Conservation (phyloP, 23 tunicate genomes). For the Ascidia mentula region DNA sequence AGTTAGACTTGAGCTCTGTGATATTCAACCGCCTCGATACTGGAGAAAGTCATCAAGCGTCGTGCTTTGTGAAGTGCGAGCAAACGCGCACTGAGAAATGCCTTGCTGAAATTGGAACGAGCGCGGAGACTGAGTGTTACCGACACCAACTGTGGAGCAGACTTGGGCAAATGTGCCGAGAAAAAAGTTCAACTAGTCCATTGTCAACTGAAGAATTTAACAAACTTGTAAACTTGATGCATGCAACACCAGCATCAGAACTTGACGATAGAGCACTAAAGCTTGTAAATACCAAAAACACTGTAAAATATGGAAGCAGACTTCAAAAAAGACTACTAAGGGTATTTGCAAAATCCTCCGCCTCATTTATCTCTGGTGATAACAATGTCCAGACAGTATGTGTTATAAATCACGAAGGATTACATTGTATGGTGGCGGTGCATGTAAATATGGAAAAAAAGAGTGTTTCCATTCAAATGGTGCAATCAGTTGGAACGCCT, state of each 20-base stretch:
- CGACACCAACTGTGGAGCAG: conserved; percentile 41
- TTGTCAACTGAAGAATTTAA: conserved; percentile 19
- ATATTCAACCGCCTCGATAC: neutral
- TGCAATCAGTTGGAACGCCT: neutral
- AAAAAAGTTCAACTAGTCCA: conserved; percentile 12
- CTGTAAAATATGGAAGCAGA: conserved; percentile 14
- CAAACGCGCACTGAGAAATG: conserved; percentile 9
- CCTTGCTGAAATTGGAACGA: conserved; percentile 3
- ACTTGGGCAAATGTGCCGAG: conserved; percentile 33
- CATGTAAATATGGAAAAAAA: neutral
- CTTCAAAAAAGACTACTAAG: conserved; percentile 35
- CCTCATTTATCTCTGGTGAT: conserved; percentile 20
- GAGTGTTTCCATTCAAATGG: neutral
- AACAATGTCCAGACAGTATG: conserved; percentile 17
- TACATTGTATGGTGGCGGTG: neutral
- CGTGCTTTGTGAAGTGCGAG: conserved; percentile 38
- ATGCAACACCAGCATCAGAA: conserved; percentile 18
- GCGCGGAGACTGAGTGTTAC: conserved; percentile 45
- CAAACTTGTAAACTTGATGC: conserved; percentile 29
- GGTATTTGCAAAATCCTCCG: conserved; percentile 31
- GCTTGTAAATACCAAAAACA: conserved; percentile 1
- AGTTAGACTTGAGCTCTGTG: neutral
- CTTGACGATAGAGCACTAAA: conserved; percentile 13
- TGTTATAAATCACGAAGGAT: neutral
- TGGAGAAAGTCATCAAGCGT: neutral